Evolutionary conservation across 1,140 invertebrate genomes (phyloP).

Genomic region (Carposina sasakii): DNA sequence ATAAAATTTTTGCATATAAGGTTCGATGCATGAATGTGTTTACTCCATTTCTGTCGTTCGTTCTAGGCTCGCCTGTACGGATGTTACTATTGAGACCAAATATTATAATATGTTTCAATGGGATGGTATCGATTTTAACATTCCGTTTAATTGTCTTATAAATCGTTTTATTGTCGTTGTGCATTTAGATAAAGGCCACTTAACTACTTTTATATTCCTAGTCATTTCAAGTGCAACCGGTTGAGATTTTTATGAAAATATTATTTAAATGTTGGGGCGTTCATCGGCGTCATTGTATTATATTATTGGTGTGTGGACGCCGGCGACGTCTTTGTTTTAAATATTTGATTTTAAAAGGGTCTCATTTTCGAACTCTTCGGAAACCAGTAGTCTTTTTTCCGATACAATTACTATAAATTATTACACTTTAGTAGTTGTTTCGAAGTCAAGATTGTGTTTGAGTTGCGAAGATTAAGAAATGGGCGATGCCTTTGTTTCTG

Average conservation of each 20-base stretch:
- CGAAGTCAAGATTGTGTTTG: too few species aligned
- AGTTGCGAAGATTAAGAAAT: too few species aligned
- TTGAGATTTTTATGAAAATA: constrained; percentile 64
- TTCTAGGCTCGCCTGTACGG: constrained; percentile 53
- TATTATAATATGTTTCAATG: constrained; percentile 67
- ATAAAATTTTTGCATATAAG: constrained; percentile 56
- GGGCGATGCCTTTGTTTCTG: background rate
- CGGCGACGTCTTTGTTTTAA: constrained; percentile 23
- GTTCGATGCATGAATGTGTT: constrained; percentile 57
- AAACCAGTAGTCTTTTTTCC: background rate
- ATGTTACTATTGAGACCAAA: constrained; percentile 71
- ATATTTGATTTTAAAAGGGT: constrained; percentile 36
- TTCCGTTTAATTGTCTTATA: constrained; percentile 55
- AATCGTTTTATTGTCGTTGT: constrained; percentile 44
- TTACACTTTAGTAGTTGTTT: too few species aligned
- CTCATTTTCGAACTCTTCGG: too few species aligned
- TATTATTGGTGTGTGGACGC: constrained; percentile 48
- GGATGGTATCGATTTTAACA: constrained; percentile 71
- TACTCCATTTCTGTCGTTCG: constrained; percentile 46
- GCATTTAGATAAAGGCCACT: constrained; percentile 61
- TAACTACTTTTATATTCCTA: constrained; percentile 65
- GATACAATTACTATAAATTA: too few species aligned
- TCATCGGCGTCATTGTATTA: constrained; percentile 49
- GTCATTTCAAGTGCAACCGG: constrained; percentile 69
- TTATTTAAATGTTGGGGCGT: constrained; percentile 39